These are phyloP conservation scores for Clarias fuscus DNA, from an alignment of 2,797 vertebrate species.

Conservation along the genomic window DNA sequence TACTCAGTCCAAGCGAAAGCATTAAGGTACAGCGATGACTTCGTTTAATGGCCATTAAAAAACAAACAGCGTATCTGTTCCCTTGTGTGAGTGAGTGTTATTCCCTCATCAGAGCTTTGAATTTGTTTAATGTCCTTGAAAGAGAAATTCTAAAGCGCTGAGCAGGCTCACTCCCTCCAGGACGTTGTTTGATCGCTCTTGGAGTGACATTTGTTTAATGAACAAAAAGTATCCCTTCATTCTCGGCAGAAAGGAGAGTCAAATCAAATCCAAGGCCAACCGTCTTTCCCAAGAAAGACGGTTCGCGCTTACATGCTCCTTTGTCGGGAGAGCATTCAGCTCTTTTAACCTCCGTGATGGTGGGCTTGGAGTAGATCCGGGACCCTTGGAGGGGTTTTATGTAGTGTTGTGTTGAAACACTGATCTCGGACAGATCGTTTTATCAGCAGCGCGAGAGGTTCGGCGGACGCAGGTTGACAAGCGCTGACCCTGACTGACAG, in stretches of 20 bases:
- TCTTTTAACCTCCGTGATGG: constrained; percentile 37
- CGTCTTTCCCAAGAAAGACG: neutral
- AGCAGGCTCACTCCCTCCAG: constrained; percentile 44
- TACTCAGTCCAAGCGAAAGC: constrained; percentile 17
- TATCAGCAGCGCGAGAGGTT: constrained; percentile 49
- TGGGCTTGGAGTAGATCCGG: constrained; percentile 19
- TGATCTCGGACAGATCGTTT: constrained; percentile 35
- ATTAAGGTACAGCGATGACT: constrained; percentile 24
- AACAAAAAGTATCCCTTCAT: constrained; percentile 47
- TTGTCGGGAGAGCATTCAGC: constrained; percentile 12
- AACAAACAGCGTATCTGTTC: constrained; percentile 46
- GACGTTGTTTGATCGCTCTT: constrained; percentile 44
- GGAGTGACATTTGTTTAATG: constrained; percentile 55
- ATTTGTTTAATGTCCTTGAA: constrained; percentile 56
- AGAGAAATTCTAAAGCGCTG: constrained; percentile 39
- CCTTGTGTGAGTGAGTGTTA: constrained; percentile 40
- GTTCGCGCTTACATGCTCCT: neutral
- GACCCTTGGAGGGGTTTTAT: constrained; percentile 25
- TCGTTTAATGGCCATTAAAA: constrained; percentile 45
- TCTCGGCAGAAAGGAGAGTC: constrained; percentile 9
- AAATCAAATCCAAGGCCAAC: neutral
- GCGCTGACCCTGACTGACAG: constrained; percentile 52
- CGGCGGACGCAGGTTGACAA: constrained; percentile 47
- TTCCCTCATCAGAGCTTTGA: constrained; percentile 44
- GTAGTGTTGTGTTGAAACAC: constrained; percentile 24